Base-by-base conservation (phyloP, 2,888 invertebrate species). In the Megamerina dolium region DNA sequence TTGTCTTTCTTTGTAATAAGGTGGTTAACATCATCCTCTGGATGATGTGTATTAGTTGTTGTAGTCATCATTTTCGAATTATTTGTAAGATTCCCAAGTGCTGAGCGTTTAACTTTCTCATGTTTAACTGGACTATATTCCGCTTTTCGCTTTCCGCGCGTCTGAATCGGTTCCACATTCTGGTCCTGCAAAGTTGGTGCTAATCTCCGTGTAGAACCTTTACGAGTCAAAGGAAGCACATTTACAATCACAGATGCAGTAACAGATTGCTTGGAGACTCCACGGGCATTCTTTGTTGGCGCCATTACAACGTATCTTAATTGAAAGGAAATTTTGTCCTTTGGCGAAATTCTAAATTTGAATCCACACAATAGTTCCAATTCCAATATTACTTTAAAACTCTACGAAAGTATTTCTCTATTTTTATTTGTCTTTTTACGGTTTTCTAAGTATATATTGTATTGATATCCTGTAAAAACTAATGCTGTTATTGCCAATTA, bases 61-160 rank as follows among this genome's bases (percentile, higher is more conserved):
- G 41, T 39, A 35, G 60, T 57, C 56, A 59, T 60, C 21, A 57
- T 50, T 44, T 62, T 64, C 8, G 63, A 65, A 52, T 71, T 70
- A 51, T 89, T 90, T 38, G 89, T 88, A 53, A 91, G 80, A 68
- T 92, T 91, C 48, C 87, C 87, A 62, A 93, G 80, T 3, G 90
- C 92, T 31, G 87, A 85, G 58, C 92, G 75, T 68, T 89, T 91
- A 5, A 81, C 78, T 38, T 77, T 79, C 54, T 79, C 80, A 63
- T 85, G 83, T 70, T 85, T 87, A 33, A 81, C 62, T 4, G 88
- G 88, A 43, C 87, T 88, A 51, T 79, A 80, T 33, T 83, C 83
- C 2, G 89, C 89, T 77, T 90, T 90, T 61, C 90, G 77, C 68
- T 90, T 90, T 38, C 77, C 76, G 35, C 67, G 60, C 35, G 66